A percentile compares a stretch with the other conserved stretches of the same genome.
phyloP scores from a whole-genome alignment of 2,113 vertebrate species.

The Otus sunia region DNA sequence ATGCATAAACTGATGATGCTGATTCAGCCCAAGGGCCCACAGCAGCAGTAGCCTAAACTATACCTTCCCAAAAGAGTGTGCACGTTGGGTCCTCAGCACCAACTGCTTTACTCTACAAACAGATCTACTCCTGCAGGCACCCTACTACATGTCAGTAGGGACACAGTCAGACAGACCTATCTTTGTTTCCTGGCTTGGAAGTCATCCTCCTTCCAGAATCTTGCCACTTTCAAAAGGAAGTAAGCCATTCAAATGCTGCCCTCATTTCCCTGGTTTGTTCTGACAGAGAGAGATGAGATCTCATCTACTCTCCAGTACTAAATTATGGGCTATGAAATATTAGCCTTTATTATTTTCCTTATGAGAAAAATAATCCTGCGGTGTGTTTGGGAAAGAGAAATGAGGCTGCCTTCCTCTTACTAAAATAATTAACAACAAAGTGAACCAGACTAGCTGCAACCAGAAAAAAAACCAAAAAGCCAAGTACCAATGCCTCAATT shows the following conservation, averaged over 20 bases:
- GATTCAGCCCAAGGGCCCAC: neutral
- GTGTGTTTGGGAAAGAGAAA: neutral
- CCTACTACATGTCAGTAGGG: neutral
- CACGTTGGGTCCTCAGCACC: neutral
- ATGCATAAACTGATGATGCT: accelerated
- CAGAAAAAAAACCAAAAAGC: neutral
- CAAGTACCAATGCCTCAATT: neutral
- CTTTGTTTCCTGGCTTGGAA: neutral
- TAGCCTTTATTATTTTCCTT: neutral
- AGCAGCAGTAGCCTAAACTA: neutral
- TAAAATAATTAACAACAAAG: neutral
- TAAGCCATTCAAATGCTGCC: neutral
- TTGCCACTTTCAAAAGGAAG: neutral
- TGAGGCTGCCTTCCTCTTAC: neutral
- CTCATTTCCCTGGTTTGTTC: neutral
- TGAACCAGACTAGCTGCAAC: neutral
- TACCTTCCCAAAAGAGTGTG: neutral
- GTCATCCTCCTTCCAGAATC: neutral
- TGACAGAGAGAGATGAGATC: neutral
- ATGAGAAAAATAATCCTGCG: neutral
- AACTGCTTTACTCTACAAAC: neutral
- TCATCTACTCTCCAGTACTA: neutral
- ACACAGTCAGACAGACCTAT: neutral
- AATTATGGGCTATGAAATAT: neutral
- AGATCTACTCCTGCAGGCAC: neutral